Base-by-base conservation (phyloP, 2,113 vertebrate genomes). In the Sinocyclocheilus rhinocerous region DNA sequence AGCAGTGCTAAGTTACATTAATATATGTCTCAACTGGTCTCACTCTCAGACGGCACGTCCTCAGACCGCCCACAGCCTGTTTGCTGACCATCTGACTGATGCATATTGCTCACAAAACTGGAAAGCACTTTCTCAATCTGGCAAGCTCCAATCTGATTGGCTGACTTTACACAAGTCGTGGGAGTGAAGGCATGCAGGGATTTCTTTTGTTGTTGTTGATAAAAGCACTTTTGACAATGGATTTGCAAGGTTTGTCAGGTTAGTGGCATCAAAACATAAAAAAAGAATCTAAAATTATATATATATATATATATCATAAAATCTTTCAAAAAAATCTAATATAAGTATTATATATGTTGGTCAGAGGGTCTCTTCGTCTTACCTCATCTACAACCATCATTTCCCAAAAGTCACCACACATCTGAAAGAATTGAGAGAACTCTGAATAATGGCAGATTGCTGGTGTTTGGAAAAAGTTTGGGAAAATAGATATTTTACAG, bases 31-130 rank as follows among this genome's bases (percentile, higher is more conserved):
- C 57, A 42, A 73, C 70, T 73, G 22, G 10, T n/a, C 20, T n/a
- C 70, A 73, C 36, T 73, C 36, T 73, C 70, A 73, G 70, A 73
- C 20, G 16, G 36, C 70, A 45, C 2, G 20, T 73, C 70, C 70
- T 73, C 70, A 73, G 36, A n/a, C 16, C 36, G 36, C 70, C 70
- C 70, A 73, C 70, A 73, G 70, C 45, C 70, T 73, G 70, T 76
- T 76, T 45, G n/a, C 22, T 48, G 73, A 76, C 73, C 73, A 76
- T 50, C 73, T 76, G 39, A 50, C 73, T 50, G 73, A 76, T 76
- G 22, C n/a, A 26, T 76, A 50, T 76, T 76, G 73, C 45, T 76
- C 45, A 76, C 13, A 76, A 76, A 76, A 13, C 73, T 76, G 42
- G n/a, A 76, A 76, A 76, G 73, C 73, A 76, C 10, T 39, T 72